Evolutionary conservation across 2,797 vertebrate species (phyloP), one percentile per base, ranked within the genome.

Genomic region (Microctenopoma lineatum): DNA sequence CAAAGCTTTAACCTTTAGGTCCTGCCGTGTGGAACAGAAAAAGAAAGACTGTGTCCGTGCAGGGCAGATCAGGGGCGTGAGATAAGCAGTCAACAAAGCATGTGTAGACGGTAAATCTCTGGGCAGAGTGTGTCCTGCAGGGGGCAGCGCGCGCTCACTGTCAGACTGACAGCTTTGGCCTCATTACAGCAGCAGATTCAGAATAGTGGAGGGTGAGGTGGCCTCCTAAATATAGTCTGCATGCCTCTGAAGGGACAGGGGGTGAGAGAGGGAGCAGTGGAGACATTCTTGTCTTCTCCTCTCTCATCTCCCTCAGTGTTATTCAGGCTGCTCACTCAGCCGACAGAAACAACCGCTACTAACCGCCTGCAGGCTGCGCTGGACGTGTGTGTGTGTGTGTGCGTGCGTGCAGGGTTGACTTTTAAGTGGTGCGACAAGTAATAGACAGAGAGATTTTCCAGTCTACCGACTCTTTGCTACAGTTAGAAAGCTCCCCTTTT

Each of bases 211-310:
- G 61, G 70, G 61, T 65, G 77, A 80, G 62, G 59, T 25, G 50
- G 47, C 41, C 29, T 57, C 45, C 88, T 91, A 92, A 89, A 92
- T 88, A 89, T 93, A 92, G 87, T 34, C 75, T 0, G 54, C 65
- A 80, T 71, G 81, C 71, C 73, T 79, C 34, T 39, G 61, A 64
- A 69, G 76, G 68, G 70, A 84, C 70, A 64, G 77, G 56, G 54
- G 45, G 56, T 77, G 15, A 32, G 57, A 1, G 34, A 18, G 48
- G 5, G 53, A 29, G 4, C 7, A 9, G 50, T 1, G 15, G 13
- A 25, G 63, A 45, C 36, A 60, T 59, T 79, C 69, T 71, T 77
- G 73, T 89, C 77, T 11, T 34, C 63, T 78, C 46, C 44, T 76
- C 64, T 84, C 80, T 81, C 63, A 60, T 88, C 83, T 81, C 39